Percentiles rank a stretch among this genome's conserved stretches.
phyloP scores from a whole-genome alignment of 2,888 invertebrate species.

The Parnassius glacialis region DNA sequence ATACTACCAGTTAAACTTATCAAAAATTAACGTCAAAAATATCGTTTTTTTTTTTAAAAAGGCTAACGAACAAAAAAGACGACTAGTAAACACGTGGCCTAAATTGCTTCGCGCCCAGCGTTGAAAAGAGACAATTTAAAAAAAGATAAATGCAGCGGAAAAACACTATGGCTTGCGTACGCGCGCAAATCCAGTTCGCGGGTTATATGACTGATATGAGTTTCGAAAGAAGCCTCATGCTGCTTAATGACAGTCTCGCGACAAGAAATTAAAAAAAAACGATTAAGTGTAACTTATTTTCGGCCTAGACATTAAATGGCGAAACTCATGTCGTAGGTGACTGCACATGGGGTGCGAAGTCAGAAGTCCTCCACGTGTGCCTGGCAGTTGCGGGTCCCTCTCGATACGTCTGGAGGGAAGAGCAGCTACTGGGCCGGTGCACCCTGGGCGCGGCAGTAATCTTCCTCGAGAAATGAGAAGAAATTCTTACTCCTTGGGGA shows the following conservation, averaged over 20 bases:
- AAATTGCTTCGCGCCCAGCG: constrained; percentile 26
- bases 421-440: too few relatives aligned
- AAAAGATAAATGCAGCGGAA: constrained; percentile 26
- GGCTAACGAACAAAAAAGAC: neutral
- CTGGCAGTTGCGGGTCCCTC: too few relatives aligned
- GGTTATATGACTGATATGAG: constrained; percentile 20
- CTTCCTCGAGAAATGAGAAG: too few relatives aligned
- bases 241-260: neutral
- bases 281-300: too few relatives aligned
- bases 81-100: constrained; percentile 22
- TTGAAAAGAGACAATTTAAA: constrained; percentile 24
- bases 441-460: too few relatives aligned
- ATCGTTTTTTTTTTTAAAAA: constrained; percentile 2
- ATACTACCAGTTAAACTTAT: neutral
- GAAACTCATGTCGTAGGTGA: too few relatives aligned
- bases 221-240: constrained; percentile 12
- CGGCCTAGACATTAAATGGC: too few relatives aligned
- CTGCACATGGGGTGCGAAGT: too few relatives aligned
- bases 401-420: too few relatives aligned
- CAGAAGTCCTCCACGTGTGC: too few relatives aligned
- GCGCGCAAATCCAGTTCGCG: constrained; percentile 11
- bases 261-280: too few relatives aligned
- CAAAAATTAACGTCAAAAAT: neutral
- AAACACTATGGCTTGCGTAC: constrained; percentile 17
- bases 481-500: too few relatives aligned